These are phyloP conservation scores for Cephus pygmeus DNA, from an alignment of 2,888 invertebrate species.

Conservation along the genomic window DNA sequence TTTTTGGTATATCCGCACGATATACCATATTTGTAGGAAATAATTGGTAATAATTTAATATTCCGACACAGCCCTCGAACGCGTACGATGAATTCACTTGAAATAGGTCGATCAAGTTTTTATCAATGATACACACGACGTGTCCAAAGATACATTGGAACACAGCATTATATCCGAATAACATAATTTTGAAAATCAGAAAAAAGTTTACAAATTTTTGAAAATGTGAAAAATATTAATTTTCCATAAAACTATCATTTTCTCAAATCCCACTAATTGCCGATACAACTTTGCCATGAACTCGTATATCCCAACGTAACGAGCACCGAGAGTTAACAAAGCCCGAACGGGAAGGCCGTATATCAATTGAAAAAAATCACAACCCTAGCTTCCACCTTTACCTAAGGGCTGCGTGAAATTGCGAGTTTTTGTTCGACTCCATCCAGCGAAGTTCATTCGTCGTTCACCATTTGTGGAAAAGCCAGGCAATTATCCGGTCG, in stretches of 20 bases:
- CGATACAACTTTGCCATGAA: background rate
- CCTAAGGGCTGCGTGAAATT: background rate
- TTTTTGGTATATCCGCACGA: conserved; percentile 19
- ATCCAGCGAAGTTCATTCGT: background rate
- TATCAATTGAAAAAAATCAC: background rate
- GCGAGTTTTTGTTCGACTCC: background rate
- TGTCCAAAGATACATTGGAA: background rate
- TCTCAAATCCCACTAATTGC: background rate
- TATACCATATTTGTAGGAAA: conserved; percentile 58
- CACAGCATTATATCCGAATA: background rate
- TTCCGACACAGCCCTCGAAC: conserved; percentile 32
- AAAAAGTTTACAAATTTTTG: background rate
- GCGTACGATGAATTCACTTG: background rate
- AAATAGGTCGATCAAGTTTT: background rate
- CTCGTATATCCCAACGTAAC: background rate
- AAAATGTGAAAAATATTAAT: background rate
- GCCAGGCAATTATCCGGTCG: conserved; percentile 59
- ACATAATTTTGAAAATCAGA: background rate
- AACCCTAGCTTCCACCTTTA: background rate
- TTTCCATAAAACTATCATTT: background rate
- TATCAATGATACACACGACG: background rate
- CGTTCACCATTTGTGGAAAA: conserved; percentile 59
- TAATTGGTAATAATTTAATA: conserved; percentile 61
- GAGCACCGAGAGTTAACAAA: background rate
- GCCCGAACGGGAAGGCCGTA: background rate